Percentiles rank a stretch among this genome's conserved stretches.
phyloP scores from a whole-genome alignment of 2,797 vertebrate genomes.

The Oreonectes daqikongensis region DNA sequence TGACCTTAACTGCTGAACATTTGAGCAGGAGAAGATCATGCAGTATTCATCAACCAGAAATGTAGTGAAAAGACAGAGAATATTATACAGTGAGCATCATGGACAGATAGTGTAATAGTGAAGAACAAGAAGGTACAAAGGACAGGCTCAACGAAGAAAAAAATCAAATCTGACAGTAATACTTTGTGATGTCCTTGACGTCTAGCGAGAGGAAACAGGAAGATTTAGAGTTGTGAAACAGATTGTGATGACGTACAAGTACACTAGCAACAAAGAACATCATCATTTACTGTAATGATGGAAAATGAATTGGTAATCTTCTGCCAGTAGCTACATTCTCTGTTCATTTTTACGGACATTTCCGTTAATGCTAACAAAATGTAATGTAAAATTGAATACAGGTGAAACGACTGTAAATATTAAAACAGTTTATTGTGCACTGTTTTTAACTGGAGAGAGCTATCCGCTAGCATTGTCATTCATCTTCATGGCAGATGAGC shows the following conservation, averaged over 20 bases:
- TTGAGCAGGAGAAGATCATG: slow-evolving; percentile 57
- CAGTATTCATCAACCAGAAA: slow-evolving; percentile 64
- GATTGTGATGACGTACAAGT: not conserved
- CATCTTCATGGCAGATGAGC: too few species aligned
- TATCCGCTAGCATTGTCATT: too few species aligned
- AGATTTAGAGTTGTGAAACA: not conserved
- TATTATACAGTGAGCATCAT: slow-evolving; percentile 50
- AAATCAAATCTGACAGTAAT: not conserved
- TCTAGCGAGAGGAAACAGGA: not conserved
- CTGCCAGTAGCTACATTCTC: too few species aligned
- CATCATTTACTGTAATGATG: too few species aligned
- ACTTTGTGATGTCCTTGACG: not conserved
- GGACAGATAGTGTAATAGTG: slow-evolving; percentile 46
- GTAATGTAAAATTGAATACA: too few species aligned
- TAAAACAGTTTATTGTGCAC: too few species aligned
- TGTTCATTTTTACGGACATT: too few species aligned
- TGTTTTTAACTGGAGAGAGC: too few species aligned
- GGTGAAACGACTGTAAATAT: too few species aligned
- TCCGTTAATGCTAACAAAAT: too few species aligned
- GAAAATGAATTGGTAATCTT: too few species aligned
- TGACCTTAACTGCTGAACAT: slow-evolving; percentile 54
- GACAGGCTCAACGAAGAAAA: not conserved
- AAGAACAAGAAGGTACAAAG: slow-evolving; percentile 30
- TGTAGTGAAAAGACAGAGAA: slow-evolving; percentile 21
- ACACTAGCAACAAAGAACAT: not conserved